phyloP scores from a whole-genome alignment of 2,888 invertebrate species.

The Lepidochitona cinerea region DNA sequence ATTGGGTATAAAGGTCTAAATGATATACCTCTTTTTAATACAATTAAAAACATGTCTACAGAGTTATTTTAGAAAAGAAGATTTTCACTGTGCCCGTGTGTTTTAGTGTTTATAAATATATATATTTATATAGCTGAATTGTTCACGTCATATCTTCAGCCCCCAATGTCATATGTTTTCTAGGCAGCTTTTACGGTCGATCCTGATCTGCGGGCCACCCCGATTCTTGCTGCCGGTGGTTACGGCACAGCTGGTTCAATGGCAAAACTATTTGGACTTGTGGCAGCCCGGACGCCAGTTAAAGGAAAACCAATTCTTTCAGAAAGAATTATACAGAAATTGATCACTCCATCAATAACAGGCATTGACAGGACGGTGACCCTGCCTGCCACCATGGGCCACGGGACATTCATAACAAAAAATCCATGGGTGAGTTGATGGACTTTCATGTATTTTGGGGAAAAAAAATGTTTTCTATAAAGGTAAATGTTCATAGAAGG shows the following conservation, averaged over 20 bases:
- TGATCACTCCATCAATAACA: neutral
- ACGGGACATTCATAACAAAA: neutral
- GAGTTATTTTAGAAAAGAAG: no score
- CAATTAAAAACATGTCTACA: no score
- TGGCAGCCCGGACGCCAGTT: slow-evolving; percentile 22
- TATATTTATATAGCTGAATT: no score
- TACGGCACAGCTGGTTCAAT: slow-evolving; percentile 48
- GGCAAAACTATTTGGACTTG: slow-evolving; percentile 48
- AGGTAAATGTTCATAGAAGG: no score
- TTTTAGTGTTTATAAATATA: no score
- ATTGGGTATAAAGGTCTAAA: no score
- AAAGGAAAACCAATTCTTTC: neutral
- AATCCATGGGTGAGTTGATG: slow-evolving; percentile 1
- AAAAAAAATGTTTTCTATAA: no score
- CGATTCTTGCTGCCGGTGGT: slow-evolving; percentile 25
- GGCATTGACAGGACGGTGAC: neutral
- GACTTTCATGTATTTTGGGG: no score
- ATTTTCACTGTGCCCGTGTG: no score
- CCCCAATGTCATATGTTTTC: no score
- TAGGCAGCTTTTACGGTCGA: neutral
- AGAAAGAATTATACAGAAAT: neutral
- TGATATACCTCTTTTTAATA: no score
- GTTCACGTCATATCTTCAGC: no score
- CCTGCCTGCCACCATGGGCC: neutral
- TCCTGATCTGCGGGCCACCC: neutral